phyloP scores from a whole-genome alignment of 2,888 invertebrate species.

The Pollenia angustigena region DNA sequence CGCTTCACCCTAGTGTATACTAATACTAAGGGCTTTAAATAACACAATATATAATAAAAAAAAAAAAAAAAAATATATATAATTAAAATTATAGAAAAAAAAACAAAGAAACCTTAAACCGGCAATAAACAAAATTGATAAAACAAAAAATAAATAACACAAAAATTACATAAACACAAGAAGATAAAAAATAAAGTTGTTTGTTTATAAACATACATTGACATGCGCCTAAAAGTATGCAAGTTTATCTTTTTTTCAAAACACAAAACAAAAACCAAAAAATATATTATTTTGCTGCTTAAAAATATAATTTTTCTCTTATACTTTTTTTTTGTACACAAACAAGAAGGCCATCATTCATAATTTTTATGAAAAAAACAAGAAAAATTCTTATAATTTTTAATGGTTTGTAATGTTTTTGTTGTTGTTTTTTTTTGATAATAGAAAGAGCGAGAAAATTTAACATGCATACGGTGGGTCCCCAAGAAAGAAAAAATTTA shows the following conservation, averaged over 20 bases:
- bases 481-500: slow-evolving; percentile 63
- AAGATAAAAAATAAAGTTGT: slow-evolving; percentile 9
- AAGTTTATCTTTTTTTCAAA: slow-evolving; percentile 48
- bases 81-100: slow-evolving; percentile 17
- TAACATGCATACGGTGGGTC: slow-evolving; percentile 72
- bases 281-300: slow-evolving; percentile 28
- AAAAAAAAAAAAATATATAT: slow-evolving; percentile 9
- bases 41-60: slow-evolving; percentile 22
- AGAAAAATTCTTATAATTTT: slow-evolving; percentile 6
- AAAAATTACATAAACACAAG: slow-evolving; percentile 34
- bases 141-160: slow-evolving; percentile 30
- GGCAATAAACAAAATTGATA: slow-evolving; percentile 26
- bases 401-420: slow-evolving; percentile 16
- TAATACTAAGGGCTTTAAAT: slow-evolving; percentile 10
- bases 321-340: slow-evolving; percentile 39
- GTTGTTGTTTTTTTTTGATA: slow-evolving; percentile 39
- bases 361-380: slow-evolving; percentile 23
- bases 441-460: slow-evolving; percentile 60
- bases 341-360: slow-evolving; percentile 55
- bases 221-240: slow-evolving; percentile 72
- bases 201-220: slow-evolving; percentile 64
- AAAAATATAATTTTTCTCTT: slow-evolving; percentile 18
- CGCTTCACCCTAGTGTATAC: too few species aligned
- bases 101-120: slow-evolving; percentile 47
- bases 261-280: slow-evolving; percentile 44